Evolutionary conservation across 2,888 invertebrate species (phyloP).

Genomic region (Noctua janthina): DNA sequence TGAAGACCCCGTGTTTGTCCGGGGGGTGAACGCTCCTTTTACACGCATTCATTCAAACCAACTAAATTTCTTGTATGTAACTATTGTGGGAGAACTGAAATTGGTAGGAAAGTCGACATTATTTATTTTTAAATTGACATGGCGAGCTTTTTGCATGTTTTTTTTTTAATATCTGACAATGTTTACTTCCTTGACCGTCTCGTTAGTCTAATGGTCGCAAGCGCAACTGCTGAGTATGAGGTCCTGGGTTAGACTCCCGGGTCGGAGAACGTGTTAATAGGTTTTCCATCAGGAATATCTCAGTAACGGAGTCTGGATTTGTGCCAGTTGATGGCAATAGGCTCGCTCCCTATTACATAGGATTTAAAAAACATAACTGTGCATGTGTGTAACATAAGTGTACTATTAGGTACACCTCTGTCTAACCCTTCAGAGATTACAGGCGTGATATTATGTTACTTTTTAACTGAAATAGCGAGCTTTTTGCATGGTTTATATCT

Average conservation of each 20-base stretch:
- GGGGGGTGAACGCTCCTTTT: constrained; percentile 70
- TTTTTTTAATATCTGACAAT: background rate
- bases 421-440: too few species aligned
- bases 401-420: too few species aligned
- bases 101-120: constrained; percentile 21
- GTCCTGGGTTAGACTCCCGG: background rate
- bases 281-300: background rate
- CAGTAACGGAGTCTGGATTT: background rate
- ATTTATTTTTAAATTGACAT: constrained; percentile 3
- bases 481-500: too few species aligned
- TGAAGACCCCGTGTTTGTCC: constrained; percentile 69
- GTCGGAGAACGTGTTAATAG: background rate
- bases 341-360: too few species aligned
- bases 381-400: too few species aligned
- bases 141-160: background rate
- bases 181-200: background rate
- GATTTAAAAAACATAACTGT: too few species aligned
- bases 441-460: too few species aligned
- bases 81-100: constrained; percentile 39
- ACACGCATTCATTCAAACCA: constrained; percentile 68
- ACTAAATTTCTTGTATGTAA: constrained; percentile 66
- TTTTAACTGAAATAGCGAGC: too few species aligned
- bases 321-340: background rate
- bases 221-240: too few species aligned
- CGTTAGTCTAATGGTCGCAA: too few species aligned